These are phyloP conservation scores for Bergia sp. DNA, from an alignment of 92 coral and sea anemone species.

Conservation along the genomic window DNA sequence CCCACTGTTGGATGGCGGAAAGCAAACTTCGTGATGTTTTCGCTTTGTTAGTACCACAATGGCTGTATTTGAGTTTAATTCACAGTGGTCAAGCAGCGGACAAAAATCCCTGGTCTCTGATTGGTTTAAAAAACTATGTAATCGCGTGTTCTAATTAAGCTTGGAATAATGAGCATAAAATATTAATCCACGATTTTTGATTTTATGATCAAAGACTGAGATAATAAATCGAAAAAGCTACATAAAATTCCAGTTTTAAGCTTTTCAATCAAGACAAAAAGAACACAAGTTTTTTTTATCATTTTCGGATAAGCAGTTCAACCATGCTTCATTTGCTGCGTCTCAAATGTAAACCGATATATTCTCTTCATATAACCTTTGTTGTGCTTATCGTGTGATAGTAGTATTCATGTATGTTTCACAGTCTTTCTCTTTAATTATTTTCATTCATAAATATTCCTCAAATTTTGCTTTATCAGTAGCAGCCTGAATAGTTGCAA, in stretches of 20 bases:
- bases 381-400: conserved; percentile 21
- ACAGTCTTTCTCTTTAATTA: conserved; percentile 7
- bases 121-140: conserved; percentile 35
- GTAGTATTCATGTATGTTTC: neutral
- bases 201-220: conserved; percentile 9
- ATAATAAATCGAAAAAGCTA: neutral
- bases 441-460: conserved; percentile 23
- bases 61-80: conserved; percentile 48
- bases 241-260: neutral
- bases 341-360: neutral
- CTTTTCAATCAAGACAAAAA: neutral
- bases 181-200: conserved; percentile 41
- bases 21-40: conserved; percentile 53
- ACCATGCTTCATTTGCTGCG: neutral
- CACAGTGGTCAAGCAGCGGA: conserved; percentile 42
- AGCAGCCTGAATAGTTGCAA: neutral
- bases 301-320: neutral
- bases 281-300: neutral
- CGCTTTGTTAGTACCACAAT: conserved; percentile 32
- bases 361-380: neutral
- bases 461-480: neutral
- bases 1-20: conserved; percentile 36
- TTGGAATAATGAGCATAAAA: conserved; percentile 26
- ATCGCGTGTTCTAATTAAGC: conserved; percentile 51
- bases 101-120: conserved; percentile 26